Evolutionary conservation across 2,113 vertebrate genomes (phyloP).

Genomic region (Nibea coibor): DNA sequence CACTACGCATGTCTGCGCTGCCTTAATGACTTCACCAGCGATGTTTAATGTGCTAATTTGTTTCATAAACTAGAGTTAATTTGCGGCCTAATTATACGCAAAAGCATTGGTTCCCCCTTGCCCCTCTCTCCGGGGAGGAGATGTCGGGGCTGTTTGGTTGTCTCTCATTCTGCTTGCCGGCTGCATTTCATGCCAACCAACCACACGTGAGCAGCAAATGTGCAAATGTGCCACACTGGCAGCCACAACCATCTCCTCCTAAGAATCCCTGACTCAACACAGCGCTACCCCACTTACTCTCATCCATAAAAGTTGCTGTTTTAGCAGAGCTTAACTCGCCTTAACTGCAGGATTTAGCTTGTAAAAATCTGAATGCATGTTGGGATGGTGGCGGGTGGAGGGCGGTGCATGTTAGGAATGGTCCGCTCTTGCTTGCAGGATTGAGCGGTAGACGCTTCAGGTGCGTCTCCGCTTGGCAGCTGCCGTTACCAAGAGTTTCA

Average conservation of each 20-base stretch:
- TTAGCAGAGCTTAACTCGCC: slow-evolving; percentile 9
- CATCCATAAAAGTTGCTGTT: slow-evolving; percentile 11
- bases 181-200: slow-evolving; percentile 6
- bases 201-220: slow-evolving; percentile 23
- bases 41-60: slow-evolving; percentile 58
- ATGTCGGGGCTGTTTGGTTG: slow-evolving; percentile 5
- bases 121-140: slow-evolving; percentile 30
- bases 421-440: neutral
- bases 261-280: neutral
- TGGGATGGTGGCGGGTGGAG: neutral
- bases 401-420: neutral
- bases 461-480: slow-evolving; percentile 3
- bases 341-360: slow-evolving; percentile 14
- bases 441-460: slow-evolving; percentile 7
- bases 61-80: slow-evolving; percentile 65
- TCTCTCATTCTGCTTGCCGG: neutral
- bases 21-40: slow-evolving; percentile 31
- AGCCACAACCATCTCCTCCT: neutral
- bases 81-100: slow-evolving; percentile 63
- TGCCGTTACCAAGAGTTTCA: slow-evolving; percentile 25
- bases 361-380: neutral
- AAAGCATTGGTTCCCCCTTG: slow-evolving; percentile 11
- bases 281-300: slow-evolving; percentile 3
- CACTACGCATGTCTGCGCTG: slow-evolving; percentile 10
- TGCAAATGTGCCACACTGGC: neutral